Conservation (phyloP, 2,888 invertebrate species). For the Syrista parreyssii region DNA sequence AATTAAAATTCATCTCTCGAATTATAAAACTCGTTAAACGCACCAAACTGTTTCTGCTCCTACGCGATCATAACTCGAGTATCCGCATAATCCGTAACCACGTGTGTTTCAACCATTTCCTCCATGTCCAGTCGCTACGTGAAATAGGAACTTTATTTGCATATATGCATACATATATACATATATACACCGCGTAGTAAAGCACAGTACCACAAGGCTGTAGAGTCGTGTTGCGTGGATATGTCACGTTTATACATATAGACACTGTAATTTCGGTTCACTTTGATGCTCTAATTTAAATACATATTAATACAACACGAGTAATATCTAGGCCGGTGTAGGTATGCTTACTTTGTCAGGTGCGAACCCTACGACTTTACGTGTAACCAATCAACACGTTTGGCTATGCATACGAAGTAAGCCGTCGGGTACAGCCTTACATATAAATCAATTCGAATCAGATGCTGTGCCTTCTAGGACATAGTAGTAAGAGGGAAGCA, state of each 20-base stretch:
- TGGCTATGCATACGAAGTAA: constrained; percentile 52
- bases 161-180: not conserved
- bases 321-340: constrained; percentile 30
- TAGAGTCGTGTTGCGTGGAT: not conserved
- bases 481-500: not conserved
- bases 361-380: constrained; percentile 33
- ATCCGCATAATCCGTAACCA: not conserved
- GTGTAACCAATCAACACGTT: constrained; percentile 50
- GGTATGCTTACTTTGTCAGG: constrained; percentile 11
- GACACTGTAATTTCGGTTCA: constrained; percentile 42
- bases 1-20: not conserved
- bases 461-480: not conserved
- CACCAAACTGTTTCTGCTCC: not conserved
- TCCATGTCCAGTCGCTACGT: not conserved
- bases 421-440: constrained; percentile 24
- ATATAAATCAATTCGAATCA: constrained; percentile 40
- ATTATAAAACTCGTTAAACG: not conserved
- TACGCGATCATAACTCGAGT: not conserved
- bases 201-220: not conserved
- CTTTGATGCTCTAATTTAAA: constrained; percentile 58
- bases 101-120: not conserved
- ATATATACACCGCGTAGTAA: not conserved
- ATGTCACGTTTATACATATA: not conserved
- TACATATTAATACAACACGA: constrained; percentile 57
- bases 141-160: not conserved